Evolutionary conservation across 2,888 invertebrate genomes (phyloP), one percentile per base, ranked within the genome.

Genomic region (Mimumesa dahlbomi): DNA sequence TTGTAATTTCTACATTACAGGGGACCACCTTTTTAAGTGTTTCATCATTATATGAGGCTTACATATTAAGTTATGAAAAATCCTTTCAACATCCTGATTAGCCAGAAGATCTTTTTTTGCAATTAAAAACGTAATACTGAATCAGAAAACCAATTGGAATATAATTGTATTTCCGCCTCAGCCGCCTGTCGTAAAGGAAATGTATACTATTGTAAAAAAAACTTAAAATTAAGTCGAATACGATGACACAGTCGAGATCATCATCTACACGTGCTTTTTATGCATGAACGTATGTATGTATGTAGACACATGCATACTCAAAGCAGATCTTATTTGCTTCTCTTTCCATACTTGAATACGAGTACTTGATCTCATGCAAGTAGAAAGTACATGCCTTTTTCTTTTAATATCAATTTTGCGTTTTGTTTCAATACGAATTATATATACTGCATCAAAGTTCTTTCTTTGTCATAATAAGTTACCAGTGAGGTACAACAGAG

Each of bases 231-330:
- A 18, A 16, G 34, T 2, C 13, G 21, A 19, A 21, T 19, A 4
- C n/a, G 13, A 21, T 7, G 13, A 25, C 25, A 25, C 25, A 25
- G 7, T 25, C 25, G 3, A 25, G 25, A n/a, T n/a, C n/a, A 13
- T 14, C 25, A 7, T 6, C 34, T 34, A 38, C 21, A 34, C 21
- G 46, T 22, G 34, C n/a, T 48, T 16, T 61, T 43, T 67, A 59
- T 70, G 57, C n/a, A n/a, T n/a, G n/a, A n/a, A n/a, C n/a, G n/a
- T n/a, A n/a, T n/a, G n/a, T n/a, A n/a, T n/a, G n/a, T n/a, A n/a
- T n/a, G n/a, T n/a, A n/a, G n/a, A n/a, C 61, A 66, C 42, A 58
- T 25, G 48, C 38, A 46, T 43, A 40, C 7, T 62, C 45, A 18
- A 57, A 57, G 36, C 14, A 57, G 48, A 49, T 50, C 25, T 13